phyloP scores from a whole-genome alignment of 53 echinoderm and acorn worm species.

The Hippasteria phrygiana region DNA sequence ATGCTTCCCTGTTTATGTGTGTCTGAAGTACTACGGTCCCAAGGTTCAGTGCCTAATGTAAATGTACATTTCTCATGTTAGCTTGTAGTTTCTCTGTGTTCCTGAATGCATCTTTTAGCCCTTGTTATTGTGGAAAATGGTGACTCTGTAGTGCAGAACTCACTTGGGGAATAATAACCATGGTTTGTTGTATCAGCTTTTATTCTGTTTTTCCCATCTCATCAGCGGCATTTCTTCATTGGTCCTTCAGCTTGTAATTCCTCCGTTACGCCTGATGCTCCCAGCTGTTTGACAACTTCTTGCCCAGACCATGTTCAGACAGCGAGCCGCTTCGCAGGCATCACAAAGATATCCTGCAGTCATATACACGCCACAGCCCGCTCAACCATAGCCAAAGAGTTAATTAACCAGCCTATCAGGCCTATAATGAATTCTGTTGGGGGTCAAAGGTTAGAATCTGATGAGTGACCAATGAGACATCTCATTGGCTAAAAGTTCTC shows the following conservation, averaged over 20 bases:
- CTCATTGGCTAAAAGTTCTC: constrained; percentile 18
- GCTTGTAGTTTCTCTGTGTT: too few relatives aligned
- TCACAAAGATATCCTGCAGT: background rate
- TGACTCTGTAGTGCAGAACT: too few relatives aligned
- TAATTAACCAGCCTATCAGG: too few relatives aligned
- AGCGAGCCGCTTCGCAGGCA: background rate
- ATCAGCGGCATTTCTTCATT: background rate
- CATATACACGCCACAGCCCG: background rate
- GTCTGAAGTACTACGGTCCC: too few relatives aligned
- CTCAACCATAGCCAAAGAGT: background rate
- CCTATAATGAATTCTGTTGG: background rate
- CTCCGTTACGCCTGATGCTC: background rate
- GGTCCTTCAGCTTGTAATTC: background rate
- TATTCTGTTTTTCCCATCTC: background rate
- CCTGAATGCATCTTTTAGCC: too few relatives aligned
- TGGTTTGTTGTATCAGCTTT: too few relatives aligned
- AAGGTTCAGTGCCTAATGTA: too few relatives aligned
- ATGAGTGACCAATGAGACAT: background rate
- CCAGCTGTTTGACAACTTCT: background rate
- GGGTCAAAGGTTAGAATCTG: background rate
- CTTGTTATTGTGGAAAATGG: too few relatives aligned
- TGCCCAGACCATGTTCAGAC: constrained; percentile 13
- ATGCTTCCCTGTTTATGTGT: too few relatives aligned
- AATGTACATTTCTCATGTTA: too few relatives aligned
- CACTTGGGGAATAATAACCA: too few relatives aligned